Evolutionary conservation across 2,113 vertebrate species (phyloP).

Genomic region (Otolemur garnettii): DNA sequence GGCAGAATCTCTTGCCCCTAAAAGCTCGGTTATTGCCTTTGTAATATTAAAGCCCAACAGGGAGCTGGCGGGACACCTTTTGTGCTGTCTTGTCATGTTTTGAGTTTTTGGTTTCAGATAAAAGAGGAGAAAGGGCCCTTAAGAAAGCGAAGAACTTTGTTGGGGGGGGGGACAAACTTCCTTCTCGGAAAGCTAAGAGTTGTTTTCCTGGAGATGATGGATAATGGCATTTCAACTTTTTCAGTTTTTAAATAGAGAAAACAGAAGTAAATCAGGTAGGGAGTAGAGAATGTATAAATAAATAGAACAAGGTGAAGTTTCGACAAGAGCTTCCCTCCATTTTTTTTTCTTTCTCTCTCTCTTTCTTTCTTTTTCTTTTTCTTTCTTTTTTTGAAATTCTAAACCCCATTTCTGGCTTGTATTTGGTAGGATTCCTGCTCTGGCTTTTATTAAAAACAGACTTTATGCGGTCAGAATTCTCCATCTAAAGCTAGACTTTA

Average conservation of each 20-base stretch:
- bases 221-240: constrained; percentile 54
- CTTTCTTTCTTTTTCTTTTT: not conserved
- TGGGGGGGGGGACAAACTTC: constrained; percentile 10
- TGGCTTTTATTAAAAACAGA: constrained; percentile 90
- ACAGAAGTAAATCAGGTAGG: constrained; percentile 56
- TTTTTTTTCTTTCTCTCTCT: not conserved
- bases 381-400: constrained; percentile 83
- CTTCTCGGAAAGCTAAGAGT: constrained; percentile 71
- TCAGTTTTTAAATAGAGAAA: constrained; percentile 78
- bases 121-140: constrained; percentile 71
- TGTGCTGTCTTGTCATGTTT: constrained; percentile 25
- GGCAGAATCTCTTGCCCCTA: constrained; percentile 11
- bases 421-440: constrained; percentile 87
- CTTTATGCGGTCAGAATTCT: constrained; percentile 85
- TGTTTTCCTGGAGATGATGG: constrained; percentile 77
- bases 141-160: constrained; percentile 70
- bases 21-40: constrained; percentile 33
- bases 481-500: constrained; percentile 82
- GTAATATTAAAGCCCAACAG: constrained; percentile 58
- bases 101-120: constrained; percentile 72
- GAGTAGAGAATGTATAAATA: constrained; percentile 70
- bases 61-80: constrained; percentile 7
- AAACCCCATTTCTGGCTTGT: constrained; percentile 86
- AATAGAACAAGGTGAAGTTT: constrained; percentile 78
- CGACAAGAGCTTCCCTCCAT: constrained; percentile 76